Evolutionary conservation across 2,113 vertebrate species (phyloP).

Genomic region (Nothocercus julius): DNA sequence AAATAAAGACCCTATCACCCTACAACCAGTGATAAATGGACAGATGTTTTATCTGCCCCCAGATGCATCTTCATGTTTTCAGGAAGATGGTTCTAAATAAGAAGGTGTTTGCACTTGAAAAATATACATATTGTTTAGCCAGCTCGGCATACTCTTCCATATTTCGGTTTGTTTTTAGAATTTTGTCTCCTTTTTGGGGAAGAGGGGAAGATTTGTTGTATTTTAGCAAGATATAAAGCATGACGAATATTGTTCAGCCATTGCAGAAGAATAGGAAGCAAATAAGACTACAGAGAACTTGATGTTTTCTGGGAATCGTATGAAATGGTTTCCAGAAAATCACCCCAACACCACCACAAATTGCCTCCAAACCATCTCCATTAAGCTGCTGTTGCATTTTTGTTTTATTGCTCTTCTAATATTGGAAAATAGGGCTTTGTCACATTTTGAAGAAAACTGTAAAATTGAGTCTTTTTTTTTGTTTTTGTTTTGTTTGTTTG

Average conservation of each 20-base stretch:
- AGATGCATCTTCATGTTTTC: neutral
- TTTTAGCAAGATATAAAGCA: neutral
- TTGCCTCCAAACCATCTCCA: neutral
- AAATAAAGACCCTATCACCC: neutral
- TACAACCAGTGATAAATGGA: neutral
- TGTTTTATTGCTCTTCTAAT: neutral
- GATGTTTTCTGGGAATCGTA: neutral
- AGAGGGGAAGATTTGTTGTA: too few species aligned
- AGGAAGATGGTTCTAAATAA: neutral
- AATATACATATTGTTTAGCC: neutral
- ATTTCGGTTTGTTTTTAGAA: neutral
- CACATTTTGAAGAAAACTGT: conserved; percentile 3
- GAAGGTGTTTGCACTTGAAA: neutral
- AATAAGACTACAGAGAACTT: neutral
- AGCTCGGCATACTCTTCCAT: neutral
- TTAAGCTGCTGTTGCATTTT: neutral
- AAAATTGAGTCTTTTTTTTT: neutral
- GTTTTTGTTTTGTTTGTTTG: too few species aligned
- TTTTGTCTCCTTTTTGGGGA: fast-evolving
- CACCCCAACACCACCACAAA: neutral
- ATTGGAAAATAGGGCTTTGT: neutral
- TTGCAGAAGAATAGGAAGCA: neutral
- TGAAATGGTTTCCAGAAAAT: conserved; percentile 20
- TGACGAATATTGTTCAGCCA: neutral
- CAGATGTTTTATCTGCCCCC: neutral